Evolutionary conservation across 2,888 invertebrate species (phyloP).

Genomic region (Lycaena phlaeas): DNA sequence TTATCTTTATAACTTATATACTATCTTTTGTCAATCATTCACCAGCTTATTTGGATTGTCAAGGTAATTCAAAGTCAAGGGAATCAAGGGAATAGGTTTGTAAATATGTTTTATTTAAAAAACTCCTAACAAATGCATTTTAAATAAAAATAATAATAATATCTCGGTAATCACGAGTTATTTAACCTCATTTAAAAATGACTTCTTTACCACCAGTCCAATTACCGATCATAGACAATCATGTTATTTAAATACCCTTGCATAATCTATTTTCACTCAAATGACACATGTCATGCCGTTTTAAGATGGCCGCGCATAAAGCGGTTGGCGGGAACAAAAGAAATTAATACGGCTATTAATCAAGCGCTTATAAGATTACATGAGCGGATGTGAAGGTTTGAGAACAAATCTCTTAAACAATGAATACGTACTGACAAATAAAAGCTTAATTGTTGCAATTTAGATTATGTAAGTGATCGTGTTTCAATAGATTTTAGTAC

Average conservation of each 20-base stretch:
- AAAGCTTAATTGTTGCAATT: background rate
- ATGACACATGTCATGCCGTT: constrained; percentile 26
- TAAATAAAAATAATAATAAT: background rate
- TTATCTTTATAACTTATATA: no score
- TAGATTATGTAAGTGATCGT: background rate
- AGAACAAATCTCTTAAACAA: constrained; percentile 10
- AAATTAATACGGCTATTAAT: constrained; percentile 40
- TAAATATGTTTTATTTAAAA: no score
- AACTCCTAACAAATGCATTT: no score
- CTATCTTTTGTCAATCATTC: no score
- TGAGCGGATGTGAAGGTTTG: constrained; percentile 41
- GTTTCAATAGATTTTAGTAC: constrained; percentile 8
- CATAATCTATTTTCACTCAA: constrained; percentile 43
- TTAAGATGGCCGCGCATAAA: constrained; percentile 22
- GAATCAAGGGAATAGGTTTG: no score
- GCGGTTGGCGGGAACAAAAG: constrained; percentile 32
- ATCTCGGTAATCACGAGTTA: background rate
- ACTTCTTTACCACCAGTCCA: constrained; percentile 8
- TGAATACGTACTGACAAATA: background rate
- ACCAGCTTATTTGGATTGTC: no score
- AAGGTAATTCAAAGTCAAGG: no score
- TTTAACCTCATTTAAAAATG: background rate
- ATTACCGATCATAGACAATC: background rate
- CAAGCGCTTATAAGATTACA: constrained; percentile 38
- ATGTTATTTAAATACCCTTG: constrained; percentile 25